phyloP scores from a whole-genome alignment of 2,797 vertebrate genomes.

The Myotis pilosus region DNA sequence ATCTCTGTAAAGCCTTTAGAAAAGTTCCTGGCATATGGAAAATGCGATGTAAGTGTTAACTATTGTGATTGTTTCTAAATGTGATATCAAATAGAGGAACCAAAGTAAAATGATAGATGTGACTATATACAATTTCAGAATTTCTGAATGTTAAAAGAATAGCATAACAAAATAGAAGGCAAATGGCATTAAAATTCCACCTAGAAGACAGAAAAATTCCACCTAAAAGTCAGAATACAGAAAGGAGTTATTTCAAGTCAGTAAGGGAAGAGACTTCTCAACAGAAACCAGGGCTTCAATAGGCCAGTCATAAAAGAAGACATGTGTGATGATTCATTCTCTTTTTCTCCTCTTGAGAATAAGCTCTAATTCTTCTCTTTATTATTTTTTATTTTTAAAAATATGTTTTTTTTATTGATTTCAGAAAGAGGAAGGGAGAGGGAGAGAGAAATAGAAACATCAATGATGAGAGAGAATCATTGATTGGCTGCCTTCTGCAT shows the following conservation, averaged over 20 bases:
- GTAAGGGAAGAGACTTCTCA: not conserved
- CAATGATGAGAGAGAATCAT: too few relatives aligned
- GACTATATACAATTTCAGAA: constrained; percentile 1
- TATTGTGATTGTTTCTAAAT: constrained; percentile 38
- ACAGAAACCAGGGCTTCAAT: not conserved
- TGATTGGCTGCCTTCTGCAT: too few relatives aligned
- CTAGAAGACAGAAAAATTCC: constrained; percentile 7
- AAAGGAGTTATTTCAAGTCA: constrained; percentile 8
- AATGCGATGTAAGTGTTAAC: not conserved
- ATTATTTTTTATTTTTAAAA: too few relatives aligned
- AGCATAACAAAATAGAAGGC: constrained; percentile 1
- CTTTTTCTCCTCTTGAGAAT: too few relatives aligned
- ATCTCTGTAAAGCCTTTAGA: not conserved
- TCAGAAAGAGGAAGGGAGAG: too few relatives aligned
- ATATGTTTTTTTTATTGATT: too few relatives aligned
- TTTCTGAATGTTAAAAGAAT: constrained; percentile 44
- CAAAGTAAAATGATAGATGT: constrained; percentile 6
- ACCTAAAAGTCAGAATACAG: not conserved
- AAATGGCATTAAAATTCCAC: constrained; percentile 38
- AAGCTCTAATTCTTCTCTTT: too few relatives aligned
- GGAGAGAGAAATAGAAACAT: too few relatives aligned
- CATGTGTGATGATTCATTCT: not conserved
- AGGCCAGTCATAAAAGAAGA: not conserved
- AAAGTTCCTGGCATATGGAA: not conserved
- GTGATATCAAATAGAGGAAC: not conserved